Evolutionary conservation across 1,140 invertebrate genomes (phyloP).

Genomic region (Drosophila subpulchrella): DNA sequence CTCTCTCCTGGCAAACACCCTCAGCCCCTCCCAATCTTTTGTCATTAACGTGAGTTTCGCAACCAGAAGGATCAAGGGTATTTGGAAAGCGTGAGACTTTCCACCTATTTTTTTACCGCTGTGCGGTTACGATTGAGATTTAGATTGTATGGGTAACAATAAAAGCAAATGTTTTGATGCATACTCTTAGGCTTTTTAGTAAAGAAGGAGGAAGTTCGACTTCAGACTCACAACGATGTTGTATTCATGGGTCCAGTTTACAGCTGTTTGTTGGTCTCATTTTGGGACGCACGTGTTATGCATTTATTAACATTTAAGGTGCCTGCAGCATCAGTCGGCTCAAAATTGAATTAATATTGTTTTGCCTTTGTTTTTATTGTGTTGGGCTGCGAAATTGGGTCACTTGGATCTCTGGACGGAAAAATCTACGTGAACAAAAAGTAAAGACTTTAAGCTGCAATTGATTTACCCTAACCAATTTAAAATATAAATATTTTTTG

Average conservation of each 20-base stretch:
- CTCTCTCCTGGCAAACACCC: no score
- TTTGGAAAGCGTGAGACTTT: no score
- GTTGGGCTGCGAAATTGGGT: conserved; percentile 47
- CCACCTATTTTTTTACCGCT: no score
- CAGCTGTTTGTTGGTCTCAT: conserved; percentile 7
- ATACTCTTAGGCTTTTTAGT: conserved; percentile 8
- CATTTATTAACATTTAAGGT: conserved; percentile 50
- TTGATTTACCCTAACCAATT: not conserved
- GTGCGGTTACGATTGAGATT: no score
- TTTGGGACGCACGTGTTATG: conserved; percentile 39
- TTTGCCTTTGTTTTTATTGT: conserved; percentile 36
- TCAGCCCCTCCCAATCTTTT: no score
- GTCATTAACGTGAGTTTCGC: no score
- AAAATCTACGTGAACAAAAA: not conserved
- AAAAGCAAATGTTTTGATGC: not conserved
- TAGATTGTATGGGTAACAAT: no score
- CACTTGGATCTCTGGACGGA: conserved; percentile 45
- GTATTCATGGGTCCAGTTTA: conserved; percentile 25
- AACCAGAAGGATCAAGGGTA: no score
- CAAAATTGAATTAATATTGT: conserved; percentile 67
- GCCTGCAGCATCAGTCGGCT: conserved; percentile 42
- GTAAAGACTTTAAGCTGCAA: not conserved
- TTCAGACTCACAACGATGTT: not conserved
- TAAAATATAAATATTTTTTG: not conserved
- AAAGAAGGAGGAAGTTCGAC: not conserved